Base-by-base conservation (phyloP, 2,888 invertebrate genomes). In the Alloplasta piceator region DNA sequence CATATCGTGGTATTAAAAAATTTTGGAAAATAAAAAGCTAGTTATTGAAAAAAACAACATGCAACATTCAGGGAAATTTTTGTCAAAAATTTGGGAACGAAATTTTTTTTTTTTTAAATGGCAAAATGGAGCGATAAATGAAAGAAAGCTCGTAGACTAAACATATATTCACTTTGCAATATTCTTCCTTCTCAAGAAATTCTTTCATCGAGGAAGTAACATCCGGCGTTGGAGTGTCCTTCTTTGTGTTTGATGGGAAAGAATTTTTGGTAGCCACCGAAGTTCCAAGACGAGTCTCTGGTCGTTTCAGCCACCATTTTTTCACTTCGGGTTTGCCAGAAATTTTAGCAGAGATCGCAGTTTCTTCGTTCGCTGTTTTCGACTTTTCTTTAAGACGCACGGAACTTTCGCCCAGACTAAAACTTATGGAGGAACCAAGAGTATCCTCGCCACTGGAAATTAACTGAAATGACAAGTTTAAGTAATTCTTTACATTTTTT, bases 171-270 rank as follows among this genome's bases (percentile, higher is more conserved):
- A 91, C 91, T 83, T 89, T 91, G 85, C 91, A 92, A 83, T 90
- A 86, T 78, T 86, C 89, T 78, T 92, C 91, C 75, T 89, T 90
- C 64, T 89, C 88, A 4, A 92, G 84, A 85, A 92, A 92, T 39
- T 91, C 91, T 78, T 88, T 89, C 88, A 90, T 90, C 4, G 91
- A 91, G 56, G 91, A 90, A 60, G 87, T 91, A 63, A 87, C 82
- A 36, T 91, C 90, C 5, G 90, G 87, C 4, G 88, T 86, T 5
- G 86, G 84, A 4, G 84, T 82, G 6, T 76, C 74, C 56, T 74
- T 80, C 7, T 68, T 68, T 58, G 84, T 87, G 4, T 43, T 14
- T 4, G 84, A 6, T 1, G 9, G 7, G 0, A 26, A 86, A 1
- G 63, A 41, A 10, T 87, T 88, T 82, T 84, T 84, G 2, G 72